phyloP scores from a whole-genome alignment of 2,113 vertebrate species.

The Archilochus colubris region DNA sequence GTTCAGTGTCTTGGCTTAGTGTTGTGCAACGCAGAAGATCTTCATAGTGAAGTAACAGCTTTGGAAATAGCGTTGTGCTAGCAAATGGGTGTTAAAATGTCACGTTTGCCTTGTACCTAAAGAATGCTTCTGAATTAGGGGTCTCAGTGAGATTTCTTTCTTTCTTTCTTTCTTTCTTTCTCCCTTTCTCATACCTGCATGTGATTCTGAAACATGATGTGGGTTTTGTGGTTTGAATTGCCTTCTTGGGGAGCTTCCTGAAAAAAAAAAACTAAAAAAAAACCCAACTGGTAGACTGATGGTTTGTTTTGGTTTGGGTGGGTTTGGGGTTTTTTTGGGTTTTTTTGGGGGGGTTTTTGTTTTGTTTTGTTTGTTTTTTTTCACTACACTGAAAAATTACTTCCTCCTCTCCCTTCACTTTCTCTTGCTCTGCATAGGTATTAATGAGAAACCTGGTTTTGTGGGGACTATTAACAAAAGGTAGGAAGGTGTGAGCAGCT shows the following conservation, averaged over 20 bases:
- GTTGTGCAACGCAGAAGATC: background rate
- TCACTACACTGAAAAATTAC: background rate
- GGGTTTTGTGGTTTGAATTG: constrained; percentile 9
- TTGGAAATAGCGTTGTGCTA: background rate
- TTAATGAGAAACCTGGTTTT: background rate
- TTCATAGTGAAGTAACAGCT: background rate
- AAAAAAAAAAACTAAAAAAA: constrained; percentile 11
- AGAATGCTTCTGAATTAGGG: background rate
- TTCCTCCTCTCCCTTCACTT: background rate
- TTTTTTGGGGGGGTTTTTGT: no score
- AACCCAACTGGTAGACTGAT: background rate
- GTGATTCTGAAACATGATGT: background rate
- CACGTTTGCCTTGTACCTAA: background rate
- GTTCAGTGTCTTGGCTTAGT: background rate
- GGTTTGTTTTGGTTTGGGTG: background rate
- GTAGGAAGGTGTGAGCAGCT: background rate
- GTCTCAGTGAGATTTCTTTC: background rate
- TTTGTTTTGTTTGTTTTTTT: background rate
- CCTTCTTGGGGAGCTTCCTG: constrained; percentile 44
- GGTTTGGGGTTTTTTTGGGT: background rate
- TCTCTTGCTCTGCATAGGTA: background rate
- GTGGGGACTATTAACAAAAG: background rate
- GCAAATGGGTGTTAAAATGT: background rate
- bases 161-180: background rate
- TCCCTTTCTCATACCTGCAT: background rate